A percentile compares a stretch with the other conserved stretches of the same genome.
phyloP scores from a whole-genome alignment of 2,797 vertebrate species.

The Sternotherus odoratus region DNA sequence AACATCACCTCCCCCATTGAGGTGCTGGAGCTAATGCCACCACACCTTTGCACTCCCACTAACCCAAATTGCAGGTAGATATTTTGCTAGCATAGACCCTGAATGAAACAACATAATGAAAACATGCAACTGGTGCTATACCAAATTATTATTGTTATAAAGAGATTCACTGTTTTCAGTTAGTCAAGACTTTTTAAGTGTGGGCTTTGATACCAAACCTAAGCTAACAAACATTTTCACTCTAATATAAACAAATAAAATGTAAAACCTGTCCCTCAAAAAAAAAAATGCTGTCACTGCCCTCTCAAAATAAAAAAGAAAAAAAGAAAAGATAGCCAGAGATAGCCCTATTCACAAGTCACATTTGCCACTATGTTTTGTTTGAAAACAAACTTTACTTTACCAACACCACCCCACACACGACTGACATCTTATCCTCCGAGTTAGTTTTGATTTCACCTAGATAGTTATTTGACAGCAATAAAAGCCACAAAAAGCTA shows the following conservation, averaged over 20 bases:
- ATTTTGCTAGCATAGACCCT: neutral
- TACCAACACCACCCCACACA: neutral
- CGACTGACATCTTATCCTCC: neutral
- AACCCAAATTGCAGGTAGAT: neutral
- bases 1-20: neutral
- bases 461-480: neutral
- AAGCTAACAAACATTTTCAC: neutral
- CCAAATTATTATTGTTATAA: neutral
- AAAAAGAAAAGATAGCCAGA: neutral
- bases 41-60: neutral
- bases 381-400: neutral
- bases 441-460: neutral
- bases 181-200: neutral
- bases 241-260: neutral
- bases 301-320: neutral
- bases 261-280: neutral
- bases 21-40: neutral
- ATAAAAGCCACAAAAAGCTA: neutral
- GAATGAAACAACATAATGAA: neutral
- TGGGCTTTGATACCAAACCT: neutral
- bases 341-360: neutral
- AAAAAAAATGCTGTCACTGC: neutral
- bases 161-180: neutral
- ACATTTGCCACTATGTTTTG: neutral
- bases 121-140: neutral